These are phyloP conservation scores for Phengaris alcon DNA, from an alignment of 2,888 invertebrate genomes.

Conservation along the genomic window DNA sequence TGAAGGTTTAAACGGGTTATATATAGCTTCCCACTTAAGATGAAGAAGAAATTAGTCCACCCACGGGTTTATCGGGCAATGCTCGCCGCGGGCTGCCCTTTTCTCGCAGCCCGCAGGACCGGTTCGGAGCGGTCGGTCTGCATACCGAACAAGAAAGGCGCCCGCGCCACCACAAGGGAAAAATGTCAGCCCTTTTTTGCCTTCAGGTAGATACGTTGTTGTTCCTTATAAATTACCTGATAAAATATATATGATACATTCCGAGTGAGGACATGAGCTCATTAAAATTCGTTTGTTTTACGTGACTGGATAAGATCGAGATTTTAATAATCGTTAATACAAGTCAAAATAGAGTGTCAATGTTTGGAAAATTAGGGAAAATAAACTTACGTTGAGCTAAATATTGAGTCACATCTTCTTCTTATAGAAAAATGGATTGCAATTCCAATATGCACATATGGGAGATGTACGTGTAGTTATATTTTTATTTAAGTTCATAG, in stretches of 20 bases:
- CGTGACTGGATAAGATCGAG: background rate
- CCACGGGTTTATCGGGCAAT: conserved; percentile 58
- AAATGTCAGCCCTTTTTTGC: conserved; percentile 57
- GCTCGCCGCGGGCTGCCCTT: conserved; percentile 54
- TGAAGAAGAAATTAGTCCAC: conserved; percentile 47
- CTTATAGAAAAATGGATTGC: no score
- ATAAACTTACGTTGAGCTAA: no score
- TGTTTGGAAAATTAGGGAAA: no score
- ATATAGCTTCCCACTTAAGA: conserved; percentile 34
- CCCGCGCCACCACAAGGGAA: conserved; percentile 67
- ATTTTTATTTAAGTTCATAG: no score
- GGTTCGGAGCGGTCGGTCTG: conserved; percentile 62
- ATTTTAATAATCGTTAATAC: background rate
- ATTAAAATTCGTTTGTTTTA: background rate
- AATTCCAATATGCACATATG: no score
- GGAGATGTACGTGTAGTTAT: no score
- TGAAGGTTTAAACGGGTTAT: conserved; percentile 19
- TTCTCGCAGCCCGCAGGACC: conserved; percentile 72
- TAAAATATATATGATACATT: conserved; percentile 1
- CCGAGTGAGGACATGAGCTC: background rate
- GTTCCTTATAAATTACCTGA: conserved; percentile 6
- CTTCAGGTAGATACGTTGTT: background rate
- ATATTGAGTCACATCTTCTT: no score
- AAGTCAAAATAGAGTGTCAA: no score
- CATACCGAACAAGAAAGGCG: conserved; percentile 72